Conservation (phyloP, 2,888 invertebrate genomes). For the Rutpela maculata region DNA sequence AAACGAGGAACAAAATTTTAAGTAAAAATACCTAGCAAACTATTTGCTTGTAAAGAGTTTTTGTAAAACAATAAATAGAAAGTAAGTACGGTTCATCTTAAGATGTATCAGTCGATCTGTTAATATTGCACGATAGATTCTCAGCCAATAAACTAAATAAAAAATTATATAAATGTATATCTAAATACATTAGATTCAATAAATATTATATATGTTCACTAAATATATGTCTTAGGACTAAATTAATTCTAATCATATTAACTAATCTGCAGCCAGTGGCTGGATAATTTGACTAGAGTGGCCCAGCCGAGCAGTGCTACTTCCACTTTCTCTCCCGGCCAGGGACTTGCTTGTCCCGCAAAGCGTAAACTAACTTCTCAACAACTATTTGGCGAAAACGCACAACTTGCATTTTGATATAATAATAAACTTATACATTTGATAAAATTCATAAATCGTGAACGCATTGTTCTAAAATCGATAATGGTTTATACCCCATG, state of each 20-base stretch:
- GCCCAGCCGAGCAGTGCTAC: slow-evolving; percentile 67
- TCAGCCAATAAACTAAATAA: slow-evolving; percentile 69
- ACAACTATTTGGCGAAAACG: slow-evolving; percentile 73
- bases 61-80: slow-evolving; percentile 56
- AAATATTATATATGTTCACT: slow-evolving; percentile 73
- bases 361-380: slow-evolving; percentile 73
- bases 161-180: slow-evolving; percentile 61
- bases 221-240: slow-evolving; percentile 69
- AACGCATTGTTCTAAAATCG: slow-evolving; percentile 73
- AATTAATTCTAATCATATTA: slow-evolving; percentile 73
- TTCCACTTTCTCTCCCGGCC: slow-evolving; percentile 64
- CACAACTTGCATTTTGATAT: slow-evolving; percentile 72
- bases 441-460: slow-evolving; percentile 73
- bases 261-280: slow-evolving; percentile 72
- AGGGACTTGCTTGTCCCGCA: slow-evolving; percentile 64
- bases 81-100: slow-evolving; percentile 63
- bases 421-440: slow-evolving; percentile 70
- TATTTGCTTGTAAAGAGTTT: slow-evolving; percentile 48
- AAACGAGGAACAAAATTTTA: slow-evolving; percentile 29
- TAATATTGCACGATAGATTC: slow-evolving; percentile 74
- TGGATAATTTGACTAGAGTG: slow-evolving; percentile 75
- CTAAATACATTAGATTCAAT: slow-evolving; percentile 73
- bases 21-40: slow-evolving; percentile 46
- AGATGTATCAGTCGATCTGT: slow-evolving; percentile 72
- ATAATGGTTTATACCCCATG: slow-evolving; percentile 64